Evolutionary conservation across 1,140 invertebrate genomes (phyloP), one percentile per base, ranked within the genome.

Genomic region (Zaprionus africanus): DNA sequence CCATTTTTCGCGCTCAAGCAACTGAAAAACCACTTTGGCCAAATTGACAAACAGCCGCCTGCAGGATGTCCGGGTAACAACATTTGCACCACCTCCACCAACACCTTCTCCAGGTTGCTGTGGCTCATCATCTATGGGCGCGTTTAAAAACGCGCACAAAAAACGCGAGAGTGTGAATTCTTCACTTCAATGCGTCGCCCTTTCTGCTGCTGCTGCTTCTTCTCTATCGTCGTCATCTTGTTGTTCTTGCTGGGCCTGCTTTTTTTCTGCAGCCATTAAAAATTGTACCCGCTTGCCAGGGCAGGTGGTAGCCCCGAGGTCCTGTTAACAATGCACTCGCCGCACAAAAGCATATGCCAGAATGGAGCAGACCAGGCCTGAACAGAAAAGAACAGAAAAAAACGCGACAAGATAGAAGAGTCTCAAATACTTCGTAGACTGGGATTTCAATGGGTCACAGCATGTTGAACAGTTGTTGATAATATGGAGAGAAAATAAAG

Each of bases 1-100:
- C 83, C 82, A 74, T 92, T 92, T 92, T 92, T 84, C 82, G 86
- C 84, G 91, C 78, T 91, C 91, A 92, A 92, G 87, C 91, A 92
- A 86, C 91, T 92, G 91, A 92, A 92, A 92, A 92, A 92, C 87
- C 91, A 92, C 91, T 92, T 92, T 92, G 87, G 87, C 87, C 82
- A 90, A 92, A 92, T 92, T 92, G 91, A 92, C 90, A 88, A 88
- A 91, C 86, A 81, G 74, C 59, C 56, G 62, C 56, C 59, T 66
- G 61, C 65, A 76, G 79, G 73, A 83, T 74, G 81, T 87, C 78
- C 84, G 83, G 74, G 72, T 85, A 88, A 90, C 85, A 81, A 71
- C 81, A 79, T 88, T 87, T 88, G 46, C 46, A 51, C 19, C 46
- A 51, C 46, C 46, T 17, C 6, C 41, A 28, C n/a, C 31, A 34